These are phyloP conservation scores for Chymomyza procnemis DNA, from an alignment of 2,888 invertebrate species.

Conservation along the genomic window DNA sequence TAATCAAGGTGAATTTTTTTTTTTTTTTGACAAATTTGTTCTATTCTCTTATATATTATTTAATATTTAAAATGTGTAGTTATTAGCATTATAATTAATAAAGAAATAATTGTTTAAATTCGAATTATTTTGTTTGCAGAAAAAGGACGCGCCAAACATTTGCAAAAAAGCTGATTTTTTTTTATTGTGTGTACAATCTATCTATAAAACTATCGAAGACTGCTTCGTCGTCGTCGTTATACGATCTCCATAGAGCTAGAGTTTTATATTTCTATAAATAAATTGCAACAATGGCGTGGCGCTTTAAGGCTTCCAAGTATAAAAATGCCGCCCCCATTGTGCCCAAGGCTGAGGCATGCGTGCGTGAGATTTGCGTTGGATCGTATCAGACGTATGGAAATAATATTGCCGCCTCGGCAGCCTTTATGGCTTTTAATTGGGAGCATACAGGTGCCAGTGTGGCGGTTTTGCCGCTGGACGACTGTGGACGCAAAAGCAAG, in stretches of 20 bases:
- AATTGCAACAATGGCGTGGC: slow-evolving; percentile 86
- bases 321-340: slow-evolving; percentile 98
- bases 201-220: neutral
- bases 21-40: too few species aligned
- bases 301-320: slow-evolving; percentile 98
- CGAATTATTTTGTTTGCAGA: neutral
- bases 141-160: neutral
- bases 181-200: neutral
- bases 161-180: neutral
- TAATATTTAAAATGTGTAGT: too few species aligned
- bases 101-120: too few species aligned
- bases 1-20: too few species aligned
- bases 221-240: neutral
- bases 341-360: slow-evolving; percentile 93
- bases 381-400: slow-evolving; percentile 97
- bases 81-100: too few species aligned
- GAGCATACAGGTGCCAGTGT: slow-evolving; percentile 95
- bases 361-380: slow-evolving; percentile 93
- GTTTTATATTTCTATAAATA: slow-evolving; percentile 2
- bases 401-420: slow-evolving; percentile 94
- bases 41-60: too few species aligned
- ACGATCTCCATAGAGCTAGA: slow-evolving; percentile 4
- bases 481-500: slow-evolving; percentile 93
- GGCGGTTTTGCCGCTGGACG: slow-evolving; percentile 91
- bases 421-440: slow-evolving; percentile 97